Base-by-base conservation (phyloP, 2,113 vertebrate species). In the Amblyornis subalaris region DNA sequence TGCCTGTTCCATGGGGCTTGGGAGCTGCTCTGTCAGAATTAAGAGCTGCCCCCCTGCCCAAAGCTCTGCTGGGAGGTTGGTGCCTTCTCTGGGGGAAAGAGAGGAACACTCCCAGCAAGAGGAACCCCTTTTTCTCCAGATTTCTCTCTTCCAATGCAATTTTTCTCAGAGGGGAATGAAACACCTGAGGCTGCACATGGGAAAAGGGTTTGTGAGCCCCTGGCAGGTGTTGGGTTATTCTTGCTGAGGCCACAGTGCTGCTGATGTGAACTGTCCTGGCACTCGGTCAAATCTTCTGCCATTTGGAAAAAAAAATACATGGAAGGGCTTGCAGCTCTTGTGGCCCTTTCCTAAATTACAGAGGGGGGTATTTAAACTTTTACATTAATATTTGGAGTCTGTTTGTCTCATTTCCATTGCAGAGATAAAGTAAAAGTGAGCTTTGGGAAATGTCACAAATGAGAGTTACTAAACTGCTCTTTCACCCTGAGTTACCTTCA, bases 141-240 rank as follows among this genome's bases (percentile, higher is more conserved):
- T 38, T 36, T 85, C 50, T 86, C 45, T 76, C 47, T 76, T 69
- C 53, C 62, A 33, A 1, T 2, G 24, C 24, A 58, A 1, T 40
- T 79, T 66, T 19, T 26, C 42, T 72, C 45, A 9, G 71, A 55
- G 28, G 31, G 71, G 45, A 55, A 12, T 42, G 42, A 61, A 54
- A 10, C 22, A 33, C 55, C 33, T 48, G 45, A 38, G 15, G 12
- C 26, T 42, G 38, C 47, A 13, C 0, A 0, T 28, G 66, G 36
- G 11, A 48, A 10, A 47, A 48, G 84, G 42, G 8, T 61, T 28
- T 89, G 76, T 50, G 55, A 91, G 55, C n/a, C n/a, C 7, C 18
- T 22, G 48, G 2, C 8, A 23, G 45, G 14, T 47, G 55, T 20
- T n/a, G 38, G 0, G 1, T 38, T 26, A 2, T 5, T 16, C 36